Evolutionary conservation across 2,888 invertebrate genomes (phyloP).

Genomic region (Polyommatus iphigenia): DNA sequence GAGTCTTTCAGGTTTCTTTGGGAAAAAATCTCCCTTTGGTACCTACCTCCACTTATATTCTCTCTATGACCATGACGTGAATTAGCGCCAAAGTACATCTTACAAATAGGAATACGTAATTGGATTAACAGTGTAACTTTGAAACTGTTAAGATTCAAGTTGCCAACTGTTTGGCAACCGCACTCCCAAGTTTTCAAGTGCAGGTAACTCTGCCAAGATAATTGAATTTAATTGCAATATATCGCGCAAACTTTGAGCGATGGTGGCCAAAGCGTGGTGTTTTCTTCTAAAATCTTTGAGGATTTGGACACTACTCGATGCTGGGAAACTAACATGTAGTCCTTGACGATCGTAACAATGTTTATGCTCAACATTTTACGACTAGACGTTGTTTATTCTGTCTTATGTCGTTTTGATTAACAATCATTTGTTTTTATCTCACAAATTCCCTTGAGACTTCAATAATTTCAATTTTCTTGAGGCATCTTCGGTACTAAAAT

Average conservation of each 20-base stretch:
- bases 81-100: not conserved
- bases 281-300: not conserved
- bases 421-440: no score
- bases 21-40: no score
- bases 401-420: no score
- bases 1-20: no score
- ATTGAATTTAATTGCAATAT: not conserved
- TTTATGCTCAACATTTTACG: not conserved
- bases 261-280: no score
- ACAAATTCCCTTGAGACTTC: no score
- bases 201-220: not conserved
- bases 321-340: not conserved
- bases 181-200: not conserved
- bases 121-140: not conserved
- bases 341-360: not conserved
- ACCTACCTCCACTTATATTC: not conserved
- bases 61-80: not conserved
- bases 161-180: not conserved
- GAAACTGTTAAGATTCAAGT: not conserved
- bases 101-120: not conserved
- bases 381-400: no score
- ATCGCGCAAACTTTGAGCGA: no score
- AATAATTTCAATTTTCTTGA: no score
- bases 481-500: no score
- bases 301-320: not conserved